phyloP scores from a whole-genome alignment of 1,140 invertebrate genomes.

The Helicorthomorpha holstii region DNA sequence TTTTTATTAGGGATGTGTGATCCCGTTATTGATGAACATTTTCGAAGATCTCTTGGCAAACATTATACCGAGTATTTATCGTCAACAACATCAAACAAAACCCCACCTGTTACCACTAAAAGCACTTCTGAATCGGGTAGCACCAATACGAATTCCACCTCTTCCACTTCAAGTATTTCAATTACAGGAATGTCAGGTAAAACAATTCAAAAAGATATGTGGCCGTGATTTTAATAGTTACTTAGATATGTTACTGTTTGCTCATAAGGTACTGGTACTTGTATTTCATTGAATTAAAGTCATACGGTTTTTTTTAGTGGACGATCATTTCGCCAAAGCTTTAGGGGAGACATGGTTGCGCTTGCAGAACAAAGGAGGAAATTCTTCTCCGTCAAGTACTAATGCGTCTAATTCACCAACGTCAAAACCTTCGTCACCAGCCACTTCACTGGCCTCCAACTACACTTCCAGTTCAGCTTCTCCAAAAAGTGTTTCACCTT shows the following conservation, averaged over 20 bases:
- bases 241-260: too few species aligned
- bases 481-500: background rate
- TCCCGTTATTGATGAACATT: conserved; percentile 89
- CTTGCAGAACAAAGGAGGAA: conserved; percentile 27
- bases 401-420: background rate
- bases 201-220: too few species aligned
- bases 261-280: background rate
- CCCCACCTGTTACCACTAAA: conserved; percentile 7
- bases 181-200: conserved; percentile 21
- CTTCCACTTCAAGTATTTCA: conserved; percentile 24
- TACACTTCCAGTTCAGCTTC: background rate
- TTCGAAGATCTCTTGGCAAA: conserved; percentile 74
- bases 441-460: background rate
- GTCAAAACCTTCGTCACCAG: background rate
- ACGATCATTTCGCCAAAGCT: conserved; percentile 93
- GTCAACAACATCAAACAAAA: conserved; percentile 5
- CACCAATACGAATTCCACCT: conserved; percentile 7
- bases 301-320: conserved; percentile 41
- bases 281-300: background rate
- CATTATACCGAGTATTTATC: conserved; percentile 62
- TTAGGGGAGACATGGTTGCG: conserved; percentile 83
- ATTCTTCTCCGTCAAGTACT: background rate
- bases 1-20: conserved; percentile 31
- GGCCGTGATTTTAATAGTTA: background rate
- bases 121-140: too few species aligned